A percentile compares a stretch with the other conserved stretches of the same genome.
Evolutionary conservation across 2,113 vertebrate genomes (phyloP).

Genomic region (Acanthochromis polyacanthus): DNA sequence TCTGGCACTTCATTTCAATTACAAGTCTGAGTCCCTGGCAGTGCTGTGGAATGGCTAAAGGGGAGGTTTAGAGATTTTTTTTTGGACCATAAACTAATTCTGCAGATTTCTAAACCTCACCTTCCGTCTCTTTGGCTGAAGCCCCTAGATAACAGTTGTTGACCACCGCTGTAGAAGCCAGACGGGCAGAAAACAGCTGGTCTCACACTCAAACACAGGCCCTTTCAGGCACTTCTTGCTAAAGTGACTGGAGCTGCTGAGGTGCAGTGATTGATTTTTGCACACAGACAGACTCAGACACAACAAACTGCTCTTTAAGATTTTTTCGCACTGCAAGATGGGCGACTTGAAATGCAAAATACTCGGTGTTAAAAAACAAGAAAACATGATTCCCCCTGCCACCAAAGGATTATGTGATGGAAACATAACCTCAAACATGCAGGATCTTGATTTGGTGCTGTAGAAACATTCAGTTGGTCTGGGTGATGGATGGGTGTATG

Average conservation of each 20-base stretch:
- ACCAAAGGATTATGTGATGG: slow-evolving; percentile 16
- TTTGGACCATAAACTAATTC: slow-evolving; percentile 30
- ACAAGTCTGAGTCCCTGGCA: slow-evolving; percentile 18
- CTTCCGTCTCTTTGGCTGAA: background rate
- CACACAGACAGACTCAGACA: slow-evolving; percentile 22
- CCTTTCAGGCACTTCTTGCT: slow-evolving; percentile 25
- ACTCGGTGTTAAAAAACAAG: background rate
- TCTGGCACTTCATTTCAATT: slow-evolving; percentile 64
- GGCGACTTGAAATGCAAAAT: slow-evolving; percentile 51
- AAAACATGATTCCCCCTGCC: background rate
- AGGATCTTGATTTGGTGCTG: background rate
- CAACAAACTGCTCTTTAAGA: slow-evolving; percentile 33
- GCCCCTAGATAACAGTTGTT: slow-evolving; percentile 2
- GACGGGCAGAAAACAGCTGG: slow-evolving; percentile 16
- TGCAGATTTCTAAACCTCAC: background rate
- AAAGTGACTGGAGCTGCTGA: slow-evolving; percentile 9
- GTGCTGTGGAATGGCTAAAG: slow-evolving; percentile 8
- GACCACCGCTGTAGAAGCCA: slow-evolving; percentile 8
- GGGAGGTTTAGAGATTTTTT: slow-evolving; percentile 22
- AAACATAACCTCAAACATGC: background rate
- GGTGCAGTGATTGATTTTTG: slow-evolving; percentile 46
- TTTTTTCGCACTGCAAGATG: background rate
- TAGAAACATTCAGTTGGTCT: background rate
- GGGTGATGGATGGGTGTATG: background rate
- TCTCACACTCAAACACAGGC: slow-evolving; percentile 17